Base-by-base conservation (phyloP, 2,888 invertebrate species). In the Temnothorax ravouxi region DNA sequence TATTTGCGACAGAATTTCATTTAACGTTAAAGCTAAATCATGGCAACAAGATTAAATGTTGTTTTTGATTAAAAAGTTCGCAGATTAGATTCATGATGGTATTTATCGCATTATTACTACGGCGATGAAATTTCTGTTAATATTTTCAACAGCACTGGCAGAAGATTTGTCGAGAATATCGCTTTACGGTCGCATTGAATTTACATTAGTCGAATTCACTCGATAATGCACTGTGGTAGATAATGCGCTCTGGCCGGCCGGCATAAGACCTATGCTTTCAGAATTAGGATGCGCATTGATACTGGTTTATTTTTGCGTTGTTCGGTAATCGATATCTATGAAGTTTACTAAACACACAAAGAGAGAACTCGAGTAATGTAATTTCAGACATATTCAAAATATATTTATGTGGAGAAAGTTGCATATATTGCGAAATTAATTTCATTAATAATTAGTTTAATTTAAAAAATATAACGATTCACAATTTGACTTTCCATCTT, bases 261-360 rank as follows among this genome's bases (percentile, higher is more conserved):
- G 72, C 56, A 50, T 80, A 80, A 77, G 54, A 77, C 41, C 13
- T 76, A n/a, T n/a, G 15, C 67, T 79, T 71, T 80, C n/a, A 38
- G 69, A 80, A 80, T 80, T 50, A 72, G 59, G 38, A 11, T 61
- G 59, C 38, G 59, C 59, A 9, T 47, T 41, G 47, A 72, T 25
- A 67, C 15, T 59, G 47, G 25, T 71, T 21, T 59, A 72, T 47
- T 72, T 80, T 61, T 80, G 72, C 25, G n/a, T 50, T 11, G 44
- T 25, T 64, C 75, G 38, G 11, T 59, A 38, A 79, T 47, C 59
- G 38, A 61, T 72, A 72, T 15, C 59, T 18, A 21, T 79, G 21
- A 71, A 59, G 44, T 79, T 71, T 44, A 47, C 21, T 34, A 44
- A 44, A 59, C 34, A 44, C 56, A 29, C 34, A 21, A 21, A 64